Percentiles rank a stretch among this genome's conserved stretches.
Conservation (phyloP, 2,888 invertebrate species). For the Eurytoma californica region DNA sequence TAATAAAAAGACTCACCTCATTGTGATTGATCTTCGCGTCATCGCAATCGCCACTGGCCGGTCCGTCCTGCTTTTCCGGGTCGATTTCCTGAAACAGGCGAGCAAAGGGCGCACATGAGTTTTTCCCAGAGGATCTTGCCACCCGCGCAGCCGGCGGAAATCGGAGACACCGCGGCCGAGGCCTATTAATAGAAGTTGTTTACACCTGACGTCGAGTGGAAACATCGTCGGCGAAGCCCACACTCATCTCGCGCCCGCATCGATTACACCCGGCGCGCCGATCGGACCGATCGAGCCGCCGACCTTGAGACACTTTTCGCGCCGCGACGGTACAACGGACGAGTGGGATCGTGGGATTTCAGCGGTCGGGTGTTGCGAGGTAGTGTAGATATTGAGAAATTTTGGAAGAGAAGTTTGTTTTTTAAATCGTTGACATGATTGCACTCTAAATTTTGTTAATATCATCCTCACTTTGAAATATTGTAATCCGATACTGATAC, state of each 20-base stretch:
- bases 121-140: conserved; percentile 13
- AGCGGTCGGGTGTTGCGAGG: too few relatives aligned
- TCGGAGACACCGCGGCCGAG: conserved; percentile 27
- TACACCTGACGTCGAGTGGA: conserved; percentile 63
- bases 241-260: conserved; percentile 21
- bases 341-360: too few relatives aligned
- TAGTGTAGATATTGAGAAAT: too few relatives aligned
- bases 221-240: conserved; percentile 58
- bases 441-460: too few relatives aligned
- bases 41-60: conserved; percentile 70
- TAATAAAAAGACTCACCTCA: conserved; percentile 66
- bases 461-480: too few relatives aligned
- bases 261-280: conserved; percentile 23
- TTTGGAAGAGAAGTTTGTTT: too few relatives aligned
- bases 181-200: conserved; percentile 64
- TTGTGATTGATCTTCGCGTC: conserved; percentile 72
- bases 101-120: conserved; percentile 1
- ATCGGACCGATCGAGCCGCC: neutral
- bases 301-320: too few relatives aligned
- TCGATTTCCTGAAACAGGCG: conserved; percentile 80
- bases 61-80: conserved; percentile 81
- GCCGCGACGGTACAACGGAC: too few relatives aligned
- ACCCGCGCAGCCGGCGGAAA: conserved; percentile 29
- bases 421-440: too few relatives aligned
- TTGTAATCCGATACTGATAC: too few relatives aligned